A percentile compares a stretch with the other conserved stretches of the same genome.
Conservation (phyloP, 1,140 invertebrate species). For the Drosophila malerkotliana region DNA sequence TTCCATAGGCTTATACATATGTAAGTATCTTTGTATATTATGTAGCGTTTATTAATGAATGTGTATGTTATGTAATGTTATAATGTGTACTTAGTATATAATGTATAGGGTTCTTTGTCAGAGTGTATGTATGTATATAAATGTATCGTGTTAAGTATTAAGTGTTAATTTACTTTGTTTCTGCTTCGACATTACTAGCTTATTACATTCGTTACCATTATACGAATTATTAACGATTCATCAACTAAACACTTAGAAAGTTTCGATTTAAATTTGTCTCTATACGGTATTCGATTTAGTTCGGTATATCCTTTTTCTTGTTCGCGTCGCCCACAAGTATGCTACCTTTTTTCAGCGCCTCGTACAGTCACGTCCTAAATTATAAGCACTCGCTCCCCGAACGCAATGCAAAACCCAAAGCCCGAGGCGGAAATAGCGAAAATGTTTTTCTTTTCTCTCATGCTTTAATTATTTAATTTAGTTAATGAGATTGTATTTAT, state of each 20-base stretch:
- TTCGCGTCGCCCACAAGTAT: conserved; percentile 47
- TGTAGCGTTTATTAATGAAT: conserved; percentile 38
- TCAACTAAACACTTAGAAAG: conserved; percentile 79
- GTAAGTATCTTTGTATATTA: conserved; percentile 50
- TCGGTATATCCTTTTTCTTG: not conserved
- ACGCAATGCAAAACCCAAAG: conserved; percentile 51
- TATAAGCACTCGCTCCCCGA: conserved; percentile 51
- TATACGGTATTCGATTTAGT: conserved; percentile 33
- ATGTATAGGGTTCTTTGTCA: conserved; percentile 33
- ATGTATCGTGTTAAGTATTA: conserved; percentile 22
- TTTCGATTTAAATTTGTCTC: conserved; percentile 73
- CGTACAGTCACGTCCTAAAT: conserved; percentile 66
- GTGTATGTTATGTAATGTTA: conserved; percentile 33
- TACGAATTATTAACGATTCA: conserved; percentile 50
- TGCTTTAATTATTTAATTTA: conserved; percentile 58
- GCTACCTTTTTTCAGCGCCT: conserved; percentile 41
- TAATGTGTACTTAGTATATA: conserved; percentile 50
- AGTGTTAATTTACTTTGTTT: conserved; percentile 3
- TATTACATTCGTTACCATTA: conserved; percentile 63
- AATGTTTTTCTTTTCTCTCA: conserved; percentile 24
- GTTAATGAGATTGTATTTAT: conserved; percentile 79
- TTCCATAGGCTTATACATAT: conserved; percentile 71
- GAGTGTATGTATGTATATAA: conserved; percentile 42
- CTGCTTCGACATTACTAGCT: conserved; percentile 39
- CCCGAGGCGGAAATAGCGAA: conserved; percentile 64